Evolutionary conservation across 2,888 invertebrate genomes (phyloP), one percentile per base, ranked within the genome.

Genomic region (Arge pagana): DNA sequence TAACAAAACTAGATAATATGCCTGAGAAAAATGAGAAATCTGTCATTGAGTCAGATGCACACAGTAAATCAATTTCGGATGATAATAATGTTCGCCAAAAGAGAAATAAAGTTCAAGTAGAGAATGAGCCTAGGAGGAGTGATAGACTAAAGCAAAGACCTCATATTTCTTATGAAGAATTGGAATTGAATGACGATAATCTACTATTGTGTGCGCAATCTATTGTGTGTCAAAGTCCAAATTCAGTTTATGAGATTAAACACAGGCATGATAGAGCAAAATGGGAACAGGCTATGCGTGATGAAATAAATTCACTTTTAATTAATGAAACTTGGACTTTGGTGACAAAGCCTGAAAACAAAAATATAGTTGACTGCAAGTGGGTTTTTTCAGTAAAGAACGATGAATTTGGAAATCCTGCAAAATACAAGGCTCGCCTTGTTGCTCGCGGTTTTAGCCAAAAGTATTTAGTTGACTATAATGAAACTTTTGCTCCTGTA

Each of bases 401-500:
- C 21, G 37, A 50, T 49, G 42, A 49, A 33, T 26, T 39, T 26
- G 50, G 55, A 48, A 56, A 54, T 11, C 48, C 33, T 15, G 24
- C 11, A 39, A 58, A 50, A 56, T 54, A 58, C 36, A 54, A 58
- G 30, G 57, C 49, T 37, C 43, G 53, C 11, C 24, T 55, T n/a
- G 52, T 54, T 37, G 52, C 51, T 24, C 40, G 43, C 8, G 53
- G 41, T 31, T 57, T 57, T 15, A 55, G 50, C 41, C 55, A 54
- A 48, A n/a, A 54, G 36, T 56, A 58, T 48, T 42, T 54, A 28
- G 21, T 30, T 33, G 50, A 55, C 39, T 53, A 51, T 24, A 40
- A 52, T 36, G 58, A 55, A 37, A 58, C 55, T 5, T 55, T 57
- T 48, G 52, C 48, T n/a, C 57, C 54, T 26, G 54, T 53, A 36